These are phyloP conservation scores for Caenorhabditis virilis DNA, from an alignment of 2,888 invertebrate genomes.

Conservation along the genomic window DNA sequence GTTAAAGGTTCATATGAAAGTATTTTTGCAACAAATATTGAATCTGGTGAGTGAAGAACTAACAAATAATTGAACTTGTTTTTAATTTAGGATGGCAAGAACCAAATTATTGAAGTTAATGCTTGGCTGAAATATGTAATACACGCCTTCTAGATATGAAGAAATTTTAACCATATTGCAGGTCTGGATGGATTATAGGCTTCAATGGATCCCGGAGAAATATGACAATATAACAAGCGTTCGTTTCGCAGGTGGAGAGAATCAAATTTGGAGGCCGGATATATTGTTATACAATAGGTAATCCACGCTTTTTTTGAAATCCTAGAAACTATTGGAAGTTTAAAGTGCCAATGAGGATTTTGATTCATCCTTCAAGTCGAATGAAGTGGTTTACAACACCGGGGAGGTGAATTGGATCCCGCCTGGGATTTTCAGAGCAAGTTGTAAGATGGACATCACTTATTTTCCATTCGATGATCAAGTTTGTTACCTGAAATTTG, in stretches of 20 bases:
- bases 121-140: conserved; percentile 62
- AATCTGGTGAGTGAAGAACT: conserved; percentile 32
- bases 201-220: conserved; percentile 57
- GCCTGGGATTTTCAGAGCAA: conserved; percentile 54
- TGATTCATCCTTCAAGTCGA: conserved; percentile 59
- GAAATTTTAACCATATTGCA: too few species aligned
- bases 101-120: conserved; percentile 61
- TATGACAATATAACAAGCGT: conserved; percentile 59
- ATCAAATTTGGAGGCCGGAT: conserved; percentile 61
- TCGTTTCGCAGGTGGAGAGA: conserved; percentile 54
- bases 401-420: conserved; percentile 64
- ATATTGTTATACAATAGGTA: conserved; percentile 60
- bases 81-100: conserved; percentile 56
- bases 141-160: too few species aligned
- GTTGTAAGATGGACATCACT: conserved; percentile 59
- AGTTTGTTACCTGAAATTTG: conserved; percentile 75
- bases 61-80: too few species aligned
- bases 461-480: conserved; percentile 63
- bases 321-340: background rate
- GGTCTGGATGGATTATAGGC: conserved; percentile 57
- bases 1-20: conserved; percentile 55
- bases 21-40: conserved; percentile 60
- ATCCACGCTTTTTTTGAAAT: background rate
- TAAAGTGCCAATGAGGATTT: conserved; percentile 60
- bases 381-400: conserved; percentile 59